A percentile compares a stretch with the other conserved stretches of the same genome.
Conservation (phyloP, 2,797 vertebrate genomes). For the Sebastiscus albofasciatus region DNA sequence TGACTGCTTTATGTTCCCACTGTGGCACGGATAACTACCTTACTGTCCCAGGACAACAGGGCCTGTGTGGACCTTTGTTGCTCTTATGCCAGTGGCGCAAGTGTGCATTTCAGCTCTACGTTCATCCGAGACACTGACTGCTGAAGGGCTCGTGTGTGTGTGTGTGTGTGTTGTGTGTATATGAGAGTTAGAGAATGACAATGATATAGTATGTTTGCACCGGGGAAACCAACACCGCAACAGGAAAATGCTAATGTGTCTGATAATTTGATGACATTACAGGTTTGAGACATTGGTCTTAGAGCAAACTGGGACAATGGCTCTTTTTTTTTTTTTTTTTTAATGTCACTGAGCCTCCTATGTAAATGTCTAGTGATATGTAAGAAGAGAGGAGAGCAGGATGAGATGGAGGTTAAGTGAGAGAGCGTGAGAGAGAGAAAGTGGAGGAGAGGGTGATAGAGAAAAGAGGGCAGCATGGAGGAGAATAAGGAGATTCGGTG, state of each 20-base stretch:
- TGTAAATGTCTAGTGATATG: conserved; percentile 48
- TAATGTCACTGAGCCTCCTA: conserved; percentile 15
- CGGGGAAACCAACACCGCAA: conserved; percentile 55
- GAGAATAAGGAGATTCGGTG: not conserved
- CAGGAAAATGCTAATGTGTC: conserved; percentile 51
- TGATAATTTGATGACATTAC: conserved; percentile 57
- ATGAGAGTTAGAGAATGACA: conserved; percentile 46
- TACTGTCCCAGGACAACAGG: conserved; percentile 77
- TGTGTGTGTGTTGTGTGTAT: conserved; percentile 26
- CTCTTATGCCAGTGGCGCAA: conserved; percentile 73
- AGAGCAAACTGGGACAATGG: conserved; percentile 60
- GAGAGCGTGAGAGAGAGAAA: conserved; percentile 34
- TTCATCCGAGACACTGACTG: conserved; percentile 66
- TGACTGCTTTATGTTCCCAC: conserved; percentile 79
- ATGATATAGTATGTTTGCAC: conserved; percentile 48
- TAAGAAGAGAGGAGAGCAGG: conserved; percentile 46
- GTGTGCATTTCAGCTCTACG: conserved; percentile 75
- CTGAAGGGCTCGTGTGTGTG: conserved; percentile 62
- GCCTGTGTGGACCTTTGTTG: conserved; percentile 79
- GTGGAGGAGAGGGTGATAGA: conserved; percentile 1
- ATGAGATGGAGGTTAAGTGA: conserved; percentile 37
- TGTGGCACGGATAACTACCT: conserved; percentile 79
- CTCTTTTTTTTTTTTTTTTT: conserved; percentile 26
- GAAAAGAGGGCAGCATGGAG: conserved; percentile 13
- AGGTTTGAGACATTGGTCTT: conserved; percentile 35